These are phyloP conservation scores for Hormaphis cornu DNA, from an alignment of 1,140 invertebrate genomes.

Conservation along the genomic window DNA sequence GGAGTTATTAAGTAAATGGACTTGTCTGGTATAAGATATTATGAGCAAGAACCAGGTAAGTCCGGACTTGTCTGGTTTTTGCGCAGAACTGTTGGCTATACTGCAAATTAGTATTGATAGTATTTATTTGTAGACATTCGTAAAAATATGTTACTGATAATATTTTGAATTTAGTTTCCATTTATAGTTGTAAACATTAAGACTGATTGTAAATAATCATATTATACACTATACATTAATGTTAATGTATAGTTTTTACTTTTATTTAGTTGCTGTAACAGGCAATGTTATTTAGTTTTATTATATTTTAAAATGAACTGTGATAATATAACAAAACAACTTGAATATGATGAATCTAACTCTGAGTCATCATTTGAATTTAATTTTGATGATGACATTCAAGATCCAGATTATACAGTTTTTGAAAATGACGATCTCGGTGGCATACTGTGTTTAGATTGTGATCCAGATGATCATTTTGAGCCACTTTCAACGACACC, in stretches of 20 bases:
- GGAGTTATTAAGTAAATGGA: not conserved
- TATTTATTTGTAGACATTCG: not conserved
- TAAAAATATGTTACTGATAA: not conserved
- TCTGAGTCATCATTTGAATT: not conserved
- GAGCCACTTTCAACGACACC: not conserved
- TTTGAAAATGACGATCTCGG: not conserved
- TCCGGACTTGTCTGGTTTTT: constrained; percentile 5
- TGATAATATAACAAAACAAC: not conserved
- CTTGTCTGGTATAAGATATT: not conserved
- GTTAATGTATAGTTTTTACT: not conserved
- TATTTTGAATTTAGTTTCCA: not conserved
- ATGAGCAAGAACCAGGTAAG: not conserved
- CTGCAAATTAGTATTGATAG: not conserved
- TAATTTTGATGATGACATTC: not conserved
- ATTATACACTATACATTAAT: too few species aligned
- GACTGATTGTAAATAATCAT: not conserved
- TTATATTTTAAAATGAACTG: not conserved
- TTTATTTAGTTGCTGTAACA: not conserved
- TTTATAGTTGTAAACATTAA: not conserved
- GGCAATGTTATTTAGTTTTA: constrained; percentile 13
- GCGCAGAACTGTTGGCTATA: not conserved
- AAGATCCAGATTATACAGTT: not conserved
- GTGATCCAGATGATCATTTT: not conserved
- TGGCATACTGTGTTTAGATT: not conserved
- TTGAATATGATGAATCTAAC: not conserved